phyloP scores from a whole-genome alignment of 2,113 vertebrate genomes.

The Lagenorhynchus albirostris region DNA sequence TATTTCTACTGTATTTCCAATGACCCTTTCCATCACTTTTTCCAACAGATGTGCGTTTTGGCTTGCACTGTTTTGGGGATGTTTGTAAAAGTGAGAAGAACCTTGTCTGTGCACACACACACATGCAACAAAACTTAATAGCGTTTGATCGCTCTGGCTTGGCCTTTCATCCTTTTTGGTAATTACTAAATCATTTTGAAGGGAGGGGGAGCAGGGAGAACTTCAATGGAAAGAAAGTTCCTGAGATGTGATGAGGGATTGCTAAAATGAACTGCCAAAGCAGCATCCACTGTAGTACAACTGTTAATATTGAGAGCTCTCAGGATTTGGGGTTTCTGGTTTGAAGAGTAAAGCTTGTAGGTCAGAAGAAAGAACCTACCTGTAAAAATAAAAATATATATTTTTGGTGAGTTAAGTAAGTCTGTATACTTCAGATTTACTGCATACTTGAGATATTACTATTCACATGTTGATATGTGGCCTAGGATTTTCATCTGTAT shows the following conservation, averaged over 20 bases:
- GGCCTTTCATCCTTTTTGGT: background rate
- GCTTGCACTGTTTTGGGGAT: slow-evolving; percentile 4
- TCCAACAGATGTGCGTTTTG: background rate
- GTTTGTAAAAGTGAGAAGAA: slow-evolving; percentile 6
- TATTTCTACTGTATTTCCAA: background rate
- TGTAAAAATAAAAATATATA: background rate
- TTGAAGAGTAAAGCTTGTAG: background rate
- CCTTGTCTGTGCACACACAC: background rate
- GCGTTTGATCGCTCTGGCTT: background rate
- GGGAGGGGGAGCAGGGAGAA: background rate
- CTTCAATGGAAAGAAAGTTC: background rate
- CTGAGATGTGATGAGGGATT: background rate
- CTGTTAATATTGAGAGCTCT: background rate
- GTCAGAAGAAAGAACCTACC: background rate
- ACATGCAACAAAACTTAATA: background rate
- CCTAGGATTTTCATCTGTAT: background rate
- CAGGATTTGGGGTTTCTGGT: background rate
- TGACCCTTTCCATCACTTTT: background rate
- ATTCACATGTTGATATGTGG: background rate
- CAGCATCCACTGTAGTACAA: background rate
- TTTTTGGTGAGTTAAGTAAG: slow-evolving; percentile 11
- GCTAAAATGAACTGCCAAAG: slow-evolving; percentile 12
- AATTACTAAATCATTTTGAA: slow-evolving; percentile 26
- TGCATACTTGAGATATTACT: background rate
- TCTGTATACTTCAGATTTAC: background rate